These are phyloP conservation scores for Pogonomyrmex barbatus DNA, from an alignment of 1,140 invertebrate species.

Conservation along the genomic window DNA sequence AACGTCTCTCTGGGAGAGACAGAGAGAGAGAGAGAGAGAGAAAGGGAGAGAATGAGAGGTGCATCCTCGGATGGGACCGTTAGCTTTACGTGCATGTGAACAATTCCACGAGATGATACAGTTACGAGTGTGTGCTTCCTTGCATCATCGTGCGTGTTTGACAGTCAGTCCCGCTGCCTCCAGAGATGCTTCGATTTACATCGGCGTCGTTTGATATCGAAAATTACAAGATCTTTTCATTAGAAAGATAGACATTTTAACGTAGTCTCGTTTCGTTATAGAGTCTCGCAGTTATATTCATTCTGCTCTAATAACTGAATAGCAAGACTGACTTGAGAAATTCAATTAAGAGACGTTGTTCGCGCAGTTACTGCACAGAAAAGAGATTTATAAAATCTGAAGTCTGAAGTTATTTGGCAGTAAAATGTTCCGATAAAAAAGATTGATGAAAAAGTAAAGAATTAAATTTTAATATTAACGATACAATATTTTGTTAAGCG, in stretches of 20 bases:
- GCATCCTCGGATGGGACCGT: constrained; percentile 61
- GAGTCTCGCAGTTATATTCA: too few species aligned
- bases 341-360: too few species aligned
- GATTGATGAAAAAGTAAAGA: too few species aligned
- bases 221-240: neutral
- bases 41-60: constrained; percentile 44
- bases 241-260: neutral
- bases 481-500: too few species aligned
- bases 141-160: constrained; percentile 23
- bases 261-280: too few species aligned
- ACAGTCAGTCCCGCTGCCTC: neutral
- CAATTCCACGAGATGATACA: constrained; percentile 58
- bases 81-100: constrained; percentile 61
- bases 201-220: neutral
- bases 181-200: neutral
- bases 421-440: too few species aligned
- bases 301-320: too few species aligned
- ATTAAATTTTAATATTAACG: too few species aligned
- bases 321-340: too few species aligned
- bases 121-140: constrained; percentile 45
- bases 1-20: constrained; percentile 31
- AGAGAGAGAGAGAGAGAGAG: constrained; percentile 47
- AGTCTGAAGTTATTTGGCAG: too few species aligned
- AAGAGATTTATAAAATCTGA: too few species aligned
- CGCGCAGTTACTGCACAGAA: too few species aligned